phyloP scores from a whole-genome alignment of 1,140 invertebrate species.

The Watersipora subatra region DNA sequence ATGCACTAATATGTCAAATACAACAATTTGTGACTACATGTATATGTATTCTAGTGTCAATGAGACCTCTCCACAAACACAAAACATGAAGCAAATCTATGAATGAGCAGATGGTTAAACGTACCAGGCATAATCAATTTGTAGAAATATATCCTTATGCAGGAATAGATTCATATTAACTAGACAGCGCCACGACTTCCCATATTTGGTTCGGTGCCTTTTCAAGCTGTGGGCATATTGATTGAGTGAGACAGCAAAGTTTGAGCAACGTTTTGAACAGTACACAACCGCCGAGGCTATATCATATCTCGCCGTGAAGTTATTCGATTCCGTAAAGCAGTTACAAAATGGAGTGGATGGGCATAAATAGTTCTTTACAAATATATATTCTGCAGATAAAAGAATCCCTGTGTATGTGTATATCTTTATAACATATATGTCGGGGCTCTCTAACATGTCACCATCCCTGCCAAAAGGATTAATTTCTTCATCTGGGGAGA shows the following conservation, averaged over 20 bases:
- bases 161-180: neutral
- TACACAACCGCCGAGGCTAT: neutral
- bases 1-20: no score
- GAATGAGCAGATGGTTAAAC: no score
- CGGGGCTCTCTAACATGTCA: neutral
- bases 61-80: no score
- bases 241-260: neutral
- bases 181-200: neutral
- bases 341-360: neutral
- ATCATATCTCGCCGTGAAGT: neutral
- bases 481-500: no score
- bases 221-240: neutral
- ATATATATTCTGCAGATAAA: neutral
- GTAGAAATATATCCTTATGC: neutral
- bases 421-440: neutral
- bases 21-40: no score
- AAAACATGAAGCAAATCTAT: no score
- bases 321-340: neutral
- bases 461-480: conserved; percentile 27
- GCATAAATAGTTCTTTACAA: neutral
- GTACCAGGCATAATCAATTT: neutral
- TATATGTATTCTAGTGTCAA: no score
- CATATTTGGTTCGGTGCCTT: neutral
- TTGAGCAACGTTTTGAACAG: neutral
- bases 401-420: neutral